phyloP scores from a whole-genome alignment of 1,140 invertebrate species.

The Phymastichus coffea region DNA sequence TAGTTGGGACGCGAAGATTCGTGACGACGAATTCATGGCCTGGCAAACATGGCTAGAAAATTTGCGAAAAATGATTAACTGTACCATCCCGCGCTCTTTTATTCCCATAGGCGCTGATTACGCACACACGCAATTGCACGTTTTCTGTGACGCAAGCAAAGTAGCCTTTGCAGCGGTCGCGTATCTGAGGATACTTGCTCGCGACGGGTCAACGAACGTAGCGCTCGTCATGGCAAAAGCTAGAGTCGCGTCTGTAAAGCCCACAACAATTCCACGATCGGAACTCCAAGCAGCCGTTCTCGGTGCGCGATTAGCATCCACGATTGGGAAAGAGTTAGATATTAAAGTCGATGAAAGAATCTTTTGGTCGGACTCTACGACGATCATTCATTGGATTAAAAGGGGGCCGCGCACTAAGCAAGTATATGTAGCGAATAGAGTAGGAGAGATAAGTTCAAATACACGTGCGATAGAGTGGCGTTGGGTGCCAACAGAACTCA shows the following conservation, averaged over 20 bases:
- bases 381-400: constrained; percentile 39
- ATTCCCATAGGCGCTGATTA: background rate
- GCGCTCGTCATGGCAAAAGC: background rate
- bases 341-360: background rate
- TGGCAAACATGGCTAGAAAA: background rate
- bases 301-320: background rate
- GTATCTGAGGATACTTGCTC: background rate
- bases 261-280: background rate
- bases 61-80: background rate
- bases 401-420: constrained; percentile 8
- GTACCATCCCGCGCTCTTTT: background rate
- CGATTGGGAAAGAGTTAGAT: background rate
- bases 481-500: constrained; percentile 45
- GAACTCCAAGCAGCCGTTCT: background rate
- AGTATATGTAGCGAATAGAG: constrained; percentile 41
- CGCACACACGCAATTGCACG: background rate
- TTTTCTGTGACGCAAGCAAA: background rate
- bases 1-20: background rate
- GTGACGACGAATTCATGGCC: background rate
- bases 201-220: background rate
- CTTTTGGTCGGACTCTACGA: constrained; percentile 43
- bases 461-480: constrained; percentile 41
- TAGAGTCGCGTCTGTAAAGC: background rate
- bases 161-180: background rate
- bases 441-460: constrained; percentile 38